These are phyloP conservation scores for Sebastes fasciatus DNA, from an alignment of 2,113 vertebrate species.

Conservation along the genomic window DNA sequence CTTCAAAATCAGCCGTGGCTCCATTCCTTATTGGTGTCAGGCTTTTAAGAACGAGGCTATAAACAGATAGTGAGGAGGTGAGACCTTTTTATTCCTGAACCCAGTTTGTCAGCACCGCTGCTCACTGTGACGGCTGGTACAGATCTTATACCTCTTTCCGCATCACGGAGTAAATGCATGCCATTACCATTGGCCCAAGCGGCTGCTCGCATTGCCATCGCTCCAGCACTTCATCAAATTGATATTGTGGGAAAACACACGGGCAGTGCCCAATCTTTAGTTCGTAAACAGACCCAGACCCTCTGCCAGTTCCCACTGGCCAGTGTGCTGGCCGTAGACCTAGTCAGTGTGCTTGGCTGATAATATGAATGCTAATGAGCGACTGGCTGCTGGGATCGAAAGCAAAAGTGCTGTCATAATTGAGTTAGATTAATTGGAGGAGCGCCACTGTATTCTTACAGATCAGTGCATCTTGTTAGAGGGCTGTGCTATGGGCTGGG, in stretches of 20 bases:
- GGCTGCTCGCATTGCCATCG: constrained; percentile 52
- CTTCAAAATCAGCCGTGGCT: constrained; percentile 60
- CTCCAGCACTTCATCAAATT: constrained; percentile 74
- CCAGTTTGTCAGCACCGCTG: constrained; percentile 54
- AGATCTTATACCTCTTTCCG: constrained; percentile 50
- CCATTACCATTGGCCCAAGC: constrained; percentile 59
- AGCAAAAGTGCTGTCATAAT: constrained; percentile 76
- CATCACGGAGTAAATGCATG: constrained; percentile 61
- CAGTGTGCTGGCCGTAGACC: constrained; percentile 51
- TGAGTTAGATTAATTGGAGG: constrained; percentile 77
- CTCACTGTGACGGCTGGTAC: constrained; percentile 30
- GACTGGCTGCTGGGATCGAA: constrained; percentile 69
- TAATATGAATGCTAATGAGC: constrained; percentile 72
- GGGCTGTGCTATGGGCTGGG: constrained; percentile 46
- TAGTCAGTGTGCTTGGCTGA: constrained; percentile 59
- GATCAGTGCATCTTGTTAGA: constrained; percentile 76
- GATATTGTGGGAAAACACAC: constrained; percentile 74
- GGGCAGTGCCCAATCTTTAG: constrained; percentile 60
- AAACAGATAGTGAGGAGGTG: constrained; percentile 48
- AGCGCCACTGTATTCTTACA: constrained; percentile 68
- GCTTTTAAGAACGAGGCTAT: constrained; percentile 59
- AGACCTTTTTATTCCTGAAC: constrained; percentile 61
- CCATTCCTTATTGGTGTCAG: constrained; percentile 62
- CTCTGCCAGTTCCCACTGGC: constrained; percentile 63
- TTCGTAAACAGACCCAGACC: constrained; percentile 60